Evolutionary conservation across 2,888 invertebrate species (phyloP).

Genomic region (Drosophila crucigera): DNA sequence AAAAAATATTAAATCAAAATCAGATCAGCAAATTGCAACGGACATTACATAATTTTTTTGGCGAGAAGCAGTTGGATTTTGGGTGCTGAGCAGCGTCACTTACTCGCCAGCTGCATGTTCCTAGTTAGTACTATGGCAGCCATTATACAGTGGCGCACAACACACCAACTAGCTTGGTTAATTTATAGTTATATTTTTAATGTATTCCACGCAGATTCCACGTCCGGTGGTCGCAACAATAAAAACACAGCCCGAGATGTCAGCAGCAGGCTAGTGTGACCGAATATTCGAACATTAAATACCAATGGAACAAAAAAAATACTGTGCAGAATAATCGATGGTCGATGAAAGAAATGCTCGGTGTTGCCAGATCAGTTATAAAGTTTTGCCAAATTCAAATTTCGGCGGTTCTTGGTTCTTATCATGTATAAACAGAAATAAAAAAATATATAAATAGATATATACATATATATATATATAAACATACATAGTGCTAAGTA

Average conservation of each 20-base stretch:
- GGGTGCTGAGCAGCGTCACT: slow-evolving; percentile 55
- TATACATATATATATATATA: not conserved
- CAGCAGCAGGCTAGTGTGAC: slow-evolving; percentile 39
- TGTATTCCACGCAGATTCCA: slow-evolving; percentile 48
- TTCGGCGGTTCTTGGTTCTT: not conserved
- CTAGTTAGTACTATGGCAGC: slow-evolving; percentile 82
- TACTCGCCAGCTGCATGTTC: slow-evolving; percentile 83
- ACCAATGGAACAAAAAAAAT: not conserved
- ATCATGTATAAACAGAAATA: not conserved
- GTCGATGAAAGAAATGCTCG: not conserved
- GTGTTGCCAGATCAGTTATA: slow-evolving; percentile 6
- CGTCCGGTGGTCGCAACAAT: slow-evolving; percentile 49
- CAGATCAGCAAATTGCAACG: slow-evolving; percentile 29
- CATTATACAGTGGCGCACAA: slow-evolving; percentile 68
- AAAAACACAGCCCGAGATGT: slow-evolving; percentile 53
- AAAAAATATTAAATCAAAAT: slow-evolving; percentile 17
- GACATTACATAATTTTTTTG: slow-evolving; percentile 74
- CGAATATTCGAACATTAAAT: slow-evolving; percentile 7
- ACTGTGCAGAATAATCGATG: not conserved
- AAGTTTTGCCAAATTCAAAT: slow-evolving; percentile 9
- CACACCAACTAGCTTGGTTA: slow-evolving; percentile 34
- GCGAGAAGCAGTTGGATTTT: slow-evolving; percentile 4
- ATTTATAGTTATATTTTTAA: slow-evolving; percentile 25
- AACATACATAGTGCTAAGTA: not conserved
- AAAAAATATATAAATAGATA: not conserved